Evolutionary conservation across 2,797 vertebrate species (phyloP).

Genomic region (Lagodon rhomboides): DNA sequence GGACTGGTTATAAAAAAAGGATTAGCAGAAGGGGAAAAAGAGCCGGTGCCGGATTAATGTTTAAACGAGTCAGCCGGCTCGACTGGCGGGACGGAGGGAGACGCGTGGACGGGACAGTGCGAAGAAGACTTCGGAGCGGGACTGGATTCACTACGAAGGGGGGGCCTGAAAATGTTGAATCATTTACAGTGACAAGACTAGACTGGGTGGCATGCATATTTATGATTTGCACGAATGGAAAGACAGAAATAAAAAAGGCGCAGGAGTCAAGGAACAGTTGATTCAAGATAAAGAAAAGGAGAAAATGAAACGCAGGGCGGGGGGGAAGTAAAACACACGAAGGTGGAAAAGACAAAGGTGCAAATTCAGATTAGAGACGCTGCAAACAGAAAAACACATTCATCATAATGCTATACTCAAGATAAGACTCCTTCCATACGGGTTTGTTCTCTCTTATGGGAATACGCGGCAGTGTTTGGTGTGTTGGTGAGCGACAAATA

Average conservation of each 20-base stretch:
- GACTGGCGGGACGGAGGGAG: not conserved
- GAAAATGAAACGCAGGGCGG: not conserved
- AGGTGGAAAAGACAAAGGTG: conserved; percentile 14
- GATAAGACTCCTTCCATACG: conserved; percentile 2
- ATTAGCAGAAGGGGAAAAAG: conserved; percentile 31
- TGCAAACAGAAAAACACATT: conserved; percentile 35
- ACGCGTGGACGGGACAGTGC: conserved; percentile 38
- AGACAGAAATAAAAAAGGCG: not conserved
- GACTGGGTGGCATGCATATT: conserved; percentile 40
- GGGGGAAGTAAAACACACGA: not conserved
- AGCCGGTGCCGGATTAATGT: conserved; percentile 48
- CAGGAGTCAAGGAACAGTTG: too few species aligned
- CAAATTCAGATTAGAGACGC: conserved; percentile 21
- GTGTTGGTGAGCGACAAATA: conserved; percentile 37
- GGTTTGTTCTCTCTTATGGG: conserved; percentile 37
- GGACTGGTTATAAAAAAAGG: conserved; percentile 36
- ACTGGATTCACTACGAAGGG: conserved; percentile 11
- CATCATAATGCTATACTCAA: conserved; percentile 27
- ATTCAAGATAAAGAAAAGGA: not conserved
- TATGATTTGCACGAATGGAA: conserved; percentile 7
- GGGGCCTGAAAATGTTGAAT: conserved; percentile 44
- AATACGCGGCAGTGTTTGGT: conserved; percentile 24
- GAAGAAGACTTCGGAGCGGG: conserved; percentile 47
- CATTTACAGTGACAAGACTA: conserved; percentile 50
- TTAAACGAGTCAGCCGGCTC: conserved; percentile 38